Conservation (phyloP, 1,140 invertebrate species). For the Calephelis virginiensis region DNA sequence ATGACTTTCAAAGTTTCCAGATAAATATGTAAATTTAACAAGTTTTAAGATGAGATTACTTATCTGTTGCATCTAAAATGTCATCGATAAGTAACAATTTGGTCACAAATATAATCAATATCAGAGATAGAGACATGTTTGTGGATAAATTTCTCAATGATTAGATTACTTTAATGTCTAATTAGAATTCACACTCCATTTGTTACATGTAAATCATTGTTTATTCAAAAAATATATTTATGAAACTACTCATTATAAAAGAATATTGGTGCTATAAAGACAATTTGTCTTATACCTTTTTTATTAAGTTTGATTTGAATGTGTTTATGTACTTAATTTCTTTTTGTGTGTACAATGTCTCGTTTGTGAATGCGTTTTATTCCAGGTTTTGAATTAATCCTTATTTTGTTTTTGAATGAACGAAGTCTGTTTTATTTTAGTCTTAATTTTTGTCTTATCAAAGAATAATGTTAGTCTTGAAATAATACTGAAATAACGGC, state of each 20-base stretch:
- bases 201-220: constrained; percentile 5
- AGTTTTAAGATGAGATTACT: neutral
- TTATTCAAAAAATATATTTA: neutral
- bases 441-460: neutral
- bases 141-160: neutral
- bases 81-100: neutral
- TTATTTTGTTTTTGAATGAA: neutral
- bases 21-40: constrained; percentile 2
- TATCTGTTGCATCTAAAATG: constrained; percentile 2
- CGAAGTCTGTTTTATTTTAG: neutral
- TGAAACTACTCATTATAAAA: neutral
- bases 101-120: constrained; percentile 1
- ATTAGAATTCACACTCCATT: neutral
- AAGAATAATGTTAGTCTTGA: no score
- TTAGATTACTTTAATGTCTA: neutral
- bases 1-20: no score
- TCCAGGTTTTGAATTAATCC: neutral
- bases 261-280: constrained; percentile 8
- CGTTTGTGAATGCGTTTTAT: constrained; percentile 1
- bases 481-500: no score
- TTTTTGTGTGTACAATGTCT: neutral
- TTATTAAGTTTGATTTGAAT: constrained; percentile 6
- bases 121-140: constrained; percentile 2
- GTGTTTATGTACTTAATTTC: neutral
- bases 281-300: neutral